Conservation (phyloP, 2,797 vertebrate genomes). For the Staurois parvus region DNA sequence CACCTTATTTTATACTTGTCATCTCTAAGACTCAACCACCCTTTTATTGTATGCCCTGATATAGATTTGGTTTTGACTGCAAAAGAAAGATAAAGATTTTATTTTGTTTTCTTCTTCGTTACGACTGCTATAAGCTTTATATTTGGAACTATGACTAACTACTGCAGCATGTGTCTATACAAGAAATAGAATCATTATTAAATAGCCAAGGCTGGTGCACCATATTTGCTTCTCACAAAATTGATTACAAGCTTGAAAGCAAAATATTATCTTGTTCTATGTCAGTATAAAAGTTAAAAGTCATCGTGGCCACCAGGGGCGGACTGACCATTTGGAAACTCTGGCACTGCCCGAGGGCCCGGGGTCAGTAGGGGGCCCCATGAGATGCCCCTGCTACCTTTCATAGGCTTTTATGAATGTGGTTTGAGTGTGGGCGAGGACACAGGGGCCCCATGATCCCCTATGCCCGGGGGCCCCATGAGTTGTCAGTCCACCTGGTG, state of each 20-base stretch:
- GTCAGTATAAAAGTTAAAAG: background rate
- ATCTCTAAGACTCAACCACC: slow-evolving; percentile 61
- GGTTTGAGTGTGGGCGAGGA: too few species aligned
- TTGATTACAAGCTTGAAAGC: background rate
- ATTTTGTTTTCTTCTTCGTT: slow-evolving; percentile 30
- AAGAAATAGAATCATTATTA: background rate
- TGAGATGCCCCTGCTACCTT: too few species aligned
- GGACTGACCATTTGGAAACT: too few species aligned
- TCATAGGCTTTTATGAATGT: too few species aligned
- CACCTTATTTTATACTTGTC: slow-evolving; percentile 65
- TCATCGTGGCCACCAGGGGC: background rate
- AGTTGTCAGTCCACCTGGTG: too few species aligned
- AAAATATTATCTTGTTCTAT: background rate
- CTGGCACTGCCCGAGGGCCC: too few species aligned
- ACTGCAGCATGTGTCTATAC: background rate
- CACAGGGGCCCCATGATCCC: too few species aligned
- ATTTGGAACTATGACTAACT: background rate
- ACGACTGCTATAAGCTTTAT: background rate
- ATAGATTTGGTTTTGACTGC: slow-evolving; percentile 65
- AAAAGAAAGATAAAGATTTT: slow-evolving; percentile 48
- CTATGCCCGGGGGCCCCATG: too few species aligned
- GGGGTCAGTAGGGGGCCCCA: too few species aligned
- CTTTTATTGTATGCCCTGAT: slow-evolving; percentile 64
- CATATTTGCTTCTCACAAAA: too few species aligned
- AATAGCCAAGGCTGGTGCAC: too few species aligned